Conservation (phyloP, 2,797 vertebrate genomes). For the Yasuhikotakia modesta region DNA sequence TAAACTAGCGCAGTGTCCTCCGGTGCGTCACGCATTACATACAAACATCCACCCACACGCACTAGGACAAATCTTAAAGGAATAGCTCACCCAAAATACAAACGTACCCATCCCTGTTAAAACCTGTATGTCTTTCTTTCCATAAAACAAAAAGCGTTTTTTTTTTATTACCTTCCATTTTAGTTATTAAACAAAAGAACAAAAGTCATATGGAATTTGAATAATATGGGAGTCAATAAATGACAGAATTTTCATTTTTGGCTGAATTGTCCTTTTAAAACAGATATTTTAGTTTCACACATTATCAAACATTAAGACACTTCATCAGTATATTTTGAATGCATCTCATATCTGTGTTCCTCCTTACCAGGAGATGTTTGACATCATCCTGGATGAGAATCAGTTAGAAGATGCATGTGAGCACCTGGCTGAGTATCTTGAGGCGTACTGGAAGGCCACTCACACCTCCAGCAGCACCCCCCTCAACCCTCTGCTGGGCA, state of each 20-base stretch:
- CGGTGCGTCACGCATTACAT: slow-evolving; percentile 78
- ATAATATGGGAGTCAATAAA: too few relatives aligned
- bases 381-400: slow-evolving; percentile 96
- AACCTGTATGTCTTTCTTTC: neutral
- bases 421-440: slow-evolving; percentile 93
- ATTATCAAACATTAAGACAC: too few relatives aligned
- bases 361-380: slow-evolving; percentile 92
- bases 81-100: neutral
- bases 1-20: slow-evolving; percentile 96
- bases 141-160: neutral
- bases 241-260: too few relatives aligned
- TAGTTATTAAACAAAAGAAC: too few relatives aligned
- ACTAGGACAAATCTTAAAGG: neutral
- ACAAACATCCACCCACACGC: neutral
- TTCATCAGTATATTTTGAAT: too few relatives aligned
- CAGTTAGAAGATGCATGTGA: slow-evolving; percentile 96
- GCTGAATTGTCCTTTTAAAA: too few relatives aligned
- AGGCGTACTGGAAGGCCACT: slow-evolving; percentile 96
- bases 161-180: too few relatives aligned
- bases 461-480: slow-evolving; percentile 90
- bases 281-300: too few relatives aligned
- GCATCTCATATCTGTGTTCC: slow-evolving; percentile 13
- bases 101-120: neutral
- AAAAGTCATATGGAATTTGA: too few relatives aligned
- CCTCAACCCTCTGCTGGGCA: slow-evolving; percentile 91